Base-by-base conservation (phyloP, 2,797 vertebrate species). In the Neosalanx taihuensis region DNA sequence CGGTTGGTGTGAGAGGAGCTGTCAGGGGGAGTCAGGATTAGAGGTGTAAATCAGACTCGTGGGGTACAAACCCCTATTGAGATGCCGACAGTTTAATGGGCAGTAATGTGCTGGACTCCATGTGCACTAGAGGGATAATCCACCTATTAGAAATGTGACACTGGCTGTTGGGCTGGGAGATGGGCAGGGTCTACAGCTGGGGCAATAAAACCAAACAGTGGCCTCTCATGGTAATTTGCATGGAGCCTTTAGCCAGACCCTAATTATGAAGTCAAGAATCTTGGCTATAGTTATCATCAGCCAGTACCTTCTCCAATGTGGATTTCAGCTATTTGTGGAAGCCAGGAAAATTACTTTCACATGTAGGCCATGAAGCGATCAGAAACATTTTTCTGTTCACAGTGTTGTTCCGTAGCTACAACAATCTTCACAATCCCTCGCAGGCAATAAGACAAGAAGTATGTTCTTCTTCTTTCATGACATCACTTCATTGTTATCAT, bases 41-140 rank as follows among this genome's bases (percentile, higher is more conserved):
- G 53, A 61, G 83, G 6, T 77, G 86, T 92, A 92, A 92, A 92
- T 92, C 89, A 91, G 83, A 76, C 75, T 65, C 12, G 1, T 20
- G 76, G 79, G 71, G 72, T 31, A 85, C 81, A 89, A 88, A 84
- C 81, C 69, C 75, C 85, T 81, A 85, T 88, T 88, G 84, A 91
- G 79, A 76, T 72, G 71, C 60, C 64, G 90, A 90, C 91, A 90
- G 85, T 84, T 91, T 92, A 91, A 92, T 83, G 84, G 83, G 81
- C 81, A 72, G 83, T 82, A 89, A 89, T 83, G 88, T 80, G 82
- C 83, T 69, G 71, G 65, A 83, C 86, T 85, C 85, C 79, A 67
- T 84, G 83, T 75, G 85, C 84, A 83, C 82, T 71, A 85, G 82
- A 83, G 82, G 60, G 76, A 85, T 86, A 76, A 87, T 86, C 86